Base-by-base conservation (phyloP, 2,113 vertebrate species). In the Rhinopithecus roxellana region DNA sequence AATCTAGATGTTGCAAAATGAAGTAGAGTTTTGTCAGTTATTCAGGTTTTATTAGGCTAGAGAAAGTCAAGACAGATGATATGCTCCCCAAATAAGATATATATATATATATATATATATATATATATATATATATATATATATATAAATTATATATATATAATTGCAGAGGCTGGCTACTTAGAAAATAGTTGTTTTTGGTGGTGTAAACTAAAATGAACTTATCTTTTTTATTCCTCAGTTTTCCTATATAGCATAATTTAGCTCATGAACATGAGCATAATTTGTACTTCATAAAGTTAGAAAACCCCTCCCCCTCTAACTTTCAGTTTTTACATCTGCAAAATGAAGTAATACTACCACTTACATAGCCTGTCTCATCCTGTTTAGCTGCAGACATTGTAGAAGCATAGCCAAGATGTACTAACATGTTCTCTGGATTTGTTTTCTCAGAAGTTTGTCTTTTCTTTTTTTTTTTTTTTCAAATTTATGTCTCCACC, bases 21-120 rank as follows among this genome's bases (percentile, higher is more conserved):
- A 67, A 92, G 27, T 32, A 2, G 32, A 94, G 91, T 43, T 61
- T 86, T 95, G 83, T 88, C 69, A 77, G 55, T 95, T 40, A 52
- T 90, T 95, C 25, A 48, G 43, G 59, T 82, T 89, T 97, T 61
- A 83, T 83, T 79, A 86, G 57, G 61, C n/a, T 7, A 85, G 18
- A 82, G 23, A 92, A 61, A 80, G 45, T 79, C 22, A 89, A 93
- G 83, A 55, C 67, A 48, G 55, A 45, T 81, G 45, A 38, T 64
- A 40, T 38, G 10, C 5, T 96, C n/a, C 18, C 30, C 43, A 77
- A 38, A 52, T 67, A 86, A 89, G 95, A 88, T 75, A 48, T 48
- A 48, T 48, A 48, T 64, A 5, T 43, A 25, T 94, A 16, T 35
- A n/a, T 27, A 69, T 38, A 40, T 13, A 43, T 2, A 10, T 11